Base-by-base conservation (phyloP, 53 echinoderm and acorn worm species). In the Echinometra lucunter region DNA sequence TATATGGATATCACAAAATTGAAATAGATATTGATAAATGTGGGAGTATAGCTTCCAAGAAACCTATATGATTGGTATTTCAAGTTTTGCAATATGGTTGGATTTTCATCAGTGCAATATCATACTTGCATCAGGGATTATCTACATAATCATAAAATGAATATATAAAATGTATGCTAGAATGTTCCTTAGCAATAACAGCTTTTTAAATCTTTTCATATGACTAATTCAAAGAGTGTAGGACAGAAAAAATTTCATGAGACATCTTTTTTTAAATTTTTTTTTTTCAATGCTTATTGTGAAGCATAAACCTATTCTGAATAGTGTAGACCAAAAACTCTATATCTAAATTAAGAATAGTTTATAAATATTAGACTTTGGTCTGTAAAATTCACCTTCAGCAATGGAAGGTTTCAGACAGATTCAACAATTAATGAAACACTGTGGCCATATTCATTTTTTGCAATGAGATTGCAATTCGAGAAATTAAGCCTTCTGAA, bases 401-500 rank as follows among this genome's bases (percentile, higher is more conserved):
- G 63, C 63, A 63, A 23, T 23, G 2, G 0, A 81, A 3, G 10
- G 80, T 40, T 47, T 85, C 25, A 47, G 28, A 85, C 9, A 2
- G 47, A 85, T 27, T 83, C 85, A 47, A 37, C 15, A 53, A 63
- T n/a, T n/a, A n/a, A 82, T 85, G 85, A 49, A 85, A 49, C 81
- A 49, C 85, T 49, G 49, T 49, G 38, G 78, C 42, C 38, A 85
- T 13, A 49, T 18, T 85, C 49, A 49, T 28, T 85, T 85, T 10
- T 45, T 49, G 28, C 45, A 85, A 85, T 25, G 28, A 28, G 49
- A 45, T 45, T 49, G 28, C 45, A 85, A 85, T 25, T 28, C 28
- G 49, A 45, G 85, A 38, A 89, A 89, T 89, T 89, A 89, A 89
- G 58, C 89, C 89, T 40, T 56, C 13, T 28, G 88, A 55, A 56